Percentiles rank a stretch among this genome's conserved stretches.
Conservation (phyloP, 2,113 vertebrate species). For the Deroptyus accipitrinus region DNA sequence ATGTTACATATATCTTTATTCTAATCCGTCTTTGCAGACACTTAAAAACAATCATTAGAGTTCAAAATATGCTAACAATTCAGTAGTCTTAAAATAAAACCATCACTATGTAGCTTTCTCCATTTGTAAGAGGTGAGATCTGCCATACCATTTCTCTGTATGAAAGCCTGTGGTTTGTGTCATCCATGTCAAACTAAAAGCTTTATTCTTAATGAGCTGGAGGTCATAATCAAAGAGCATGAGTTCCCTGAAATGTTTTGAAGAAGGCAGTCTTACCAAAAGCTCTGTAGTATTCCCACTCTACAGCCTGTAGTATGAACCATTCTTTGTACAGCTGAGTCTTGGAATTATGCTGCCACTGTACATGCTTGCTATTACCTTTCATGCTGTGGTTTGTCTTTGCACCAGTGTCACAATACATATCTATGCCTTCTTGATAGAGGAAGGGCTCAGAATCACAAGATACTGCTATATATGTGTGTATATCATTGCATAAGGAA, state of each 20-base stretch:
- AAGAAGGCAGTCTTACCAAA: background rate
- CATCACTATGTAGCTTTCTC: background rate
- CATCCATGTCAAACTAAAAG: background rate
- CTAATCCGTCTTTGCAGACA: background rate
- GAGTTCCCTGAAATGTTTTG: background rate
- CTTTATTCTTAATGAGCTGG: background rate
- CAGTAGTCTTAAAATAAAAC: background rate
- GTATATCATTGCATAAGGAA: background rate
- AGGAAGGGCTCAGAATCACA: background rate
- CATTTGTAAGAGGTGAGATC: background rate
- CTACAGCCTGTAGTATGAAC: background rate
- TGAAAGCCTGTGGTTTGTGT: background rate
- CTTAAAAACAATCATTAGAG: background rate
- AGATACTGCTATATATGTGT: background rate
- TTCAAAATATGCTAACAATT: background rate
- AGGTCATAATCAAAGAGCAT: background rate
- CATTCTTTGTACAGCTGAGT: background rate
- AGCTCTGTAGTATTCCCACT: background rate
- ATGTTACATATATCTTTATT: background rate
- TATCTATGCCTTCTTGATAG: background rate
- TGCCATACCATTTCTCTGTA: background rate
- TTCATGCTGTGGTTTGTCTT: background rate
- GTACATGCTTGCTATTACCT: fast-evolving
- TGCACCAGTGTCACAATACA: background rate
- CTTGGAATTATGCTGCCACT: background rate